Evolutionary conservation across 1,140 invertebrate species (phyloP).

Genomic region (Colletes latitarsis): DNA sequence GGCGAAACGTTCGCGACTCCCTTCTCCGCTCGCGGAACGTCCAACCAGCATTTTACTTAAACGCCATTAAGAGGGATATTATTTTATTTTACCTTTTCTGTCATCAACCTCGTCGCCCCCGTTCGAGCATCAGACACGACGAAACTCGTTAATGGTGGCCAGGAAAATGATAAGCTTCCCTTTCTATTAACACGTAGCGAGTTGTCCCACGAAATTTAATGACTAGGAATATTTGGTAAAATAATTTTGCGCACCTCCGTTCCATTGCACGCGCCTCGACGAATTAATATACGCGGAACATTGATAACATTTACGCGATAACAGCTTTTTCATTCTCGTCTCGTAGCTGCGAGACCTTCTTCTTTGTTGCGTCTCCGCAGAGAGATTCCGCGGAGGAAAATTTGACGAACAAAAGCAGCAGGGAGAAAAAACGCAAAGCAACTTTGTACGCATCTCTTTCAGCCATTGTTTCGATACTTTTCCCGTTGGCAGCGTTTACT

Average conservation of each 20-base stretch:
- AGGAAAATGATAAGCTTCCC: conserved; percentile 50
- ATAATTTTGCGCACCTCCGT: not conserved
- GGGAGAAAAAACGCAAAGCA: not conserved
- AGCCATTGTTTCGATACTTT: conserved; percentile 3
- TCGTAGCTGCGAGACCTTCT: not conserved
- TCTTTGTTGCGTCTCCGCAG: not conserved
- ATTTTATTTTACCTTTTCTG: conserved; percentile 57
- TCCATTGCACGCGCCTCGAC: not conserved
- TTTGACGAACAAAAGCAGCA: not conserved
- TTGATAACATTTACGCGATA: conserved; percentile 12
- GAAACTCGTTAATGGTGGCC: conserved; percentile 55
- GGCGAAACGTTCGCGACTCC: conserved; percentile 51
- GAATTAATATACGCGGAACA: conserved; percentile 4
- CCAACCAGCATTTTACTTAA: conserved; percentile 58
- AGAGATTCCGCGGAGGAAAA: not conserved
- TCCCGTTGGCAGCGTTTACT: conserved; percentile 4
- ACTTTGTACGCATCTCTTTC: not conserved
- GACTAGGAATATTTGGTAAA: conserved; percentile 41
- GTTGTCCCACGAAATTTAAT: conserved; percentile 31
- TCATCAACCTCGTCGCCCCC: conserved; percentile 50
- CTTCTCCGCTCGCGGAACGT: conserved; percentile 45
- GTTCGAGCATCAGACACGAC: conserved; percentile 35
- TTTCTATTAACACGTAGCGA: conserved; percentile 38
- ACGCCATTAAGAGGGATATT: conserved; percentile 59
- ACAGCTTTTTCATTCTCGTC: not conserved